These are phyloP conservation scores for Hoplostethus mediterraneus DNA, from an alignment of 2,797 vertebrate species.

Conservation along the genomic window DNA sequence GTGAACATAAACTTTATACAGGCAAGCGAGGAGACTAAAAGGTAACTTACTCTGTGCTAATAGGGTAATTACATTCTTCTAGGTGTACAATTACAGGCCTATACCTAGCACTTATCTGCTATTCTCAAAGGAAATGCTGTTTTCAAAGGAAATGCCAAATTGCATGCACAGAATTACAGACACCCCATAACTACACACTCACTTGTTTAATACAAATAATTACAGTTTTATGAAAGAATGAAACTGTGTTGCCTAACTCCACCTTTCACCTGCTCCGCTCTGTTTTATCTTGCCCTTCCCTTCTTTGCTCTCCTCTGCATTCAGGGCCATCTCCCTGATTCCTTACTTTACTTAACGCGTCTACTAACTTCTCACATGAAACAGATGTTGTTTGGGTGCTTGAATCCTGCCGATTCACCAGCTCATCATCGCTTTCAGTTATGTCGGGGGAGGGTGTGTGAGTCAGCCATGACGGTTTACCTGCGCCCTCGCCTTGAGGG, in stretches of 20 bases:
- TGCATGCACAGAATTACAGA: conserved; percentile 49
- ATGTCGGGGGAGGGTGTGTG: conserved; percentile 34
- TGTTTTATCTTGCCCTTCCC: background rate
- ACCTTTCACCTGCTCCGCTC: conserved; percentile 33
- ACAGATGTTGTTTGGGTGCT: conserved; percentile 67
- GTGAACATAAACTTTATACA: conserved; percentile 63
- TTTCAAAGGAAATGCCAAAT: conserved; percentile 75
- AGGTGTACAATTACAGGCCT: conserved; percentile 72
- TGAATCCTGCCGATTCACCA: conserved; percentile 59
- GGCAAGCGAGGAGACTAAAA: conserved; percentile 52
- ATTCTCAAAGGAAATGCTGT: conserved; percentile 68
- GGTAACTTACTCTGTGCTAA: conserved; percentile 68
- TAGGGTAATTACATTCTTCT: conserved; percentile 75
- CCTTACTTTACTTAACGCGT: conserved; percentile 7
- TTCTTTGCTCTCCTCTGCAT: background rate
- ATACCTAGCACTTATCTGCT: conserved; percentile 71
- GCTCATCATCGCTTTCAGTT: conserved; percentile 58
- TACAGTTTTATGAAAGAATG: conserved; percentile 35
- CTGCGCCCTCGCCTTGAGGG: conserved; percentile 62
- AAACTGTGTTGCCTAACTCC: conserved; percentile 10
- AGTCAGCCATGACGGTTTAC: conserved; percentile 65
- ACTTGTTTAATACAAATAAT: conserved; percentile 65
- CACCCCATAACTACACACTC: conserved; percentile 46
- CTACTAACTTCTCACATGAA: conserved; percentile 25
- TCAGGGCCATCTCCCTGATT: background rate